Conservation (phyloP, 2,113 vertebrate genomes). For the Nyctibius bracteatus region DNA sequence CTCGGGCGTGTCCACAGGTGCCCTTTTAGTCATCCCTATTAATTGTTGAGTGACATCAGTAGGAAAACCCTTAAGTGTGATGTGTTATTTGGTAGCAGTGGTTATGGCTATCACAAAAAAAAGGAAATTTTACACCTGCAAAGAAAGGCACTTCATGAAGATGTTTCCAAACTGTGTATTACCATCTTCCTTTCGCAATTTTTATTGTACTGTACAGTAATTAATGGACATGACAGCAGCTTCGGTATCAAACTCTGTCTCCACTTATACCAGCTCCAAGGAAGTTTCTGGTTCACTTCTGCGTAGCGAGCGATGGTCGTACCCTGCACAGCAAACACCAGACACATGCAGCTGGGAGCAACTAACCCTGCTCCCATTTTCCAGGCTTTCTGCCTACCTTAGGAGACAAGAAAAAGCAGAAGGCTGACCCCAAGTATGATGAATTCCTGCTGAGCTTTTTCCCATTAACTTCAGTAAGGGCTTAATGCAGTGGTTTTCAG, state of each 20-base stretch:
- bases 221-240: not conserved
- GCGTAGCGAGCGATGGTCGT: rapidly evolving
- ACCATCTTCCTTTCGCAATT: not conserved
- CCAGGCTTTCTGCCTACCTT: not conserved
- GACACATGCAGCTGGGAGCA: not conserved
- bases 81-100: not conserved
- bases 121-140: not conserved
- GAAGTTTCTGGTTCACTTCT: not conserved
- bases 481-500: conserved; percentile 53
- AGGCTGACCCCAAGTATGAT: conserved; percentile 10
- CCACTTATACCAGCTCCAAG: not conserved
- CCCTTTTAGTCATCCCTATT: not conserved
- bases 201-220: not conserved
- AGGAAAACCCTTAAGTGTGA: not conserved
- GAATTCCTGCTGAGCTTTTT: conserved; percentile 42
- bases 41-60: not conserved
- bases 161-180: not conserved
- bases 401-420: conserved; percentile 2
- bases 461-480: conserved; percentile 49
- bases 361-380: not conserved
- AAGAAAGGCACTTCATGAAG: not conserved
- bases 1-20: not conserved
- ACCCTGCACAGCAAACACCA: not conserved
- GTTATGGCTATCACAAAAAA: not conserved
- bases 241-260: not conserved